Conservation (phyloP, 2,113 vertebrate species). For the Glaucomys volans region DNA sequence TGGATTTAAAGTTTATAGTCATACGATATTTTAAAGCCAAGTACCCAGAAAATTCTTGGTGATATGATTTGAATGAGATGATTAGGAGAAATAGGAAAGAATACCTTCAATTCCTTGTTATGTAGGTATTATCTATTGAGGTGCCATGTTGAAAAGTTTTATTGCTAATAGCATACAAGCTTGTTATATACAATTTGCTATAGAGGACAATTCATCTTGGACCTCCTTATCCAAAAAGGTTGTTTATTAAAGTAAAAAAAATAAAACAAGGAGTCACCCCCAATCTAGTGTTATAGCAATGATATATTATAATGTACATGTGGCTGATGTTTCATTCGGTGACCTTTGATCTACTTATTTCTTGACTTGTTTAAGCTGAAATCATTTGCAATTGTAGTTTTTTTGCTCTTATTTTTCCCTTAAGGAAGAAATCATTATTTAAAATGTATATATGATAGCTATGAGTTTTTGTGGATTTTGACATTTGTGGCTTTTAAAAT, state of each 20-base stretch:
- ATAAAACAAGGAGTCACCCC: not conserved
- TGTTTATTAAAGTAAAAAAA: slow-evolving; percentile 65
- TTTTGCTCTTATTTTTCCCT: not conserved
- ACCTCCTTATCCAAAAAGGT: slow-evolving; percentile 29
- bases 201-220: not conserved
- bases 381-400: not conserved
- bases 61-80: slow-evolving; percentile 87
- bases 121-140: slow-evolving; percentile 6
- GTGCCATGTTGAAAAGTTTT: slow-evolving; percentile 38
- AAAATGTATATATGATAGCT: not conserved
- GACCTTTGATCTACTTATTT: not conserved
- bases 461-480: slow-evolving; percentile 23
- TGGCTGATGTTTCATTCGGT: not conserved
- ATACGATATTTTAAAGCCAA: slow-evolving; percentile 86
- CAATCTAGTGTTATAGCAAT: not conserved
- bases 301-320: not conserved
- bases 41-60: slow-evolving; percentile 85
- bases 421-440: slow-evolving; percentile 14
- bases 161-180: slow-evolving; percentile 8
- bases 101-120: slow-evolving; percentile 43
- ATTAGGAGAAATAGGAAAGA: slow-evolving; percentile 82
- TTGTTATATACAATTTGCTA: slow-evolving; percentile 47
- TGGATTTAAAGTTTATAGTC: slow-evolving; percentile 86
- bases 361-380: slow-evolving; percentile 27
- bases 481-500: slow-evolving; percentile 4